Evolutionary conservation across 1,140 invertebrate genomes (phyloP).

Genomic region (Drosophila lacteicornis): DNA sequence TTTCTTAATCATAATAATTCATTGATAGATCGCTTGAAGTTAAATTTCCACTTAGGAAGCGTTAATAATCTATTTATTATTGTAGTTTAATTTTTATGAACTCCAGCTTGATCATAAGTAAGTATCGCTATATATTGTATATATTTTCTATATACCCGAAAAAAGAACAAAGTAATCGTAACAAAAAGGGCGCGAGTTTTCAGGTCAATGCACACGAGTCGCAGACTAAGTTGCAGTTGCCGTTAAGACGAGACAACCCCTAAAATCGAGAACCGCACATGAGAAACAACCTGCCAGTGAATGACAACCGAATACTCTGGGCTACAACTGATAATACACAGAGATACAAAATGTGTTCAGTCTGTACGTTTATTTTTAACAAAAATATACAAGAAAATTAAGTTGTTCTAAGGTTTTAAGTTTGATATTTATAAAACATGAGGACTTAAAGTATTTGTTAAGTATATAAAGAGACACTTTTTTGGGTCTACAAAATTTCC

Average conservation of each 20-base stretch:
- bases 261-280: slow-evolving; percentile 32
- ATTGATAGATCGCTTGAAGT: not conserved
- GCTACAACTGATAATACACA: slow-evolving; percentile 11
- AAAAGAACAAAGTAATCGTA: not conserved
- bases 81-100: not conserved
- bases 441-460: too few species aligned
- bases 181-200: slow-evolving; percentile 49
- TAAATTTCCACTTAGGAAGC: not conserved
- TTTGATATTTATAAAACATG: too few species aligned
- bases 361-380: not conserved
- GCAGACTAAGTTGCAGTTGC: slow-evolving; percentile 40
- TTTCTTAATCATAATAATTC: not conserved
- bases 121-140: not conserved
- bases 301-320: slow-evolving; percentile 34
- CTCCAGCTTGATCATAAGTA: not conserved
- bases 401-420: too few species aligned
- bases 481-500: too few species aligned
- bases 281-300: slow-evolving; percentile 39
- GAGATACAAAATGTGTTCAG: not conserved
- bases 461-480: too few species aligned
- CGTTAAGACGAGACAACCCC: slow-evolving; percentile 66
- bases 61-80: not conserved
- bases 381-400: too few species aligned
- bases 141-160: not conserved
- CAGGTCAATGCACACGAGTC: slow-evolving; percentile 72